These are phyloP conservation scores for Oostethus manadensis DNA, from an alignment of 2,113 vertebrate species.

Conservation along the genomic window DNA sequence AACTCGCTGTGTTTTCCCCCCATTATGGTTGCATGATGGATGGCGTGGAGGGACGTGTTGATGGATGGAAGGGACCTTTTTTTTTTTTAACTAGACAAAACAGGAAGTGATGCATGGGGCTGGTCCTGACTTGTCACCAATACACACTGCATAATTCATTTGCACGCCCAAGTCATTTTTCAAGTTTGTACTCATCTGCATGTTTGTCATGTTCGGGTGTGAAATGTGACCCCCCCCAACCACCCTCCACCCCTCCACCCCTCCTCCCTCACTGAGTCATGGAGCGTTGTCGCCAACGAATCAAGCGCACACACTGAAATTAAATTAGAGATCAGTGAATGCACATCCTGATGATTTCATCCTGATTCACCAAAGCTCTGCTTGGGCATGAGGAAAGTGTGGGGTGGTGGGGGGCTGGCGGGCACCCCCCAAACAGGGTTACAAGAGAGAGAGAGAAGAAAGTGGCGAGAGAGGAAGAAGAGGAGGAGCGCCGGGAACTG, in stretches of 20 bases:
- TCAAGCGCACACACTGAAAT: constrained; percentile 23
- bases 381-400: constrained; percentile 36
- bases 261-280: constrained; percentile 25
- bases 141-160: constrained; percentile 24
- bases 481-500: constrained; percentile 12
- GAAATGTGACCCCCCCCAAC: constrained; percentile 15
- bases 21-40: constrained; percentile 28
- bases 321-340: constrained; percentile 53
- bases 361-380: constrained; percentile 44
- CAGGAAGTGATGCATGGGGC: constrained; percentile 5
- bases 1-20: constrained; percentile 14
- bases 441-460: background rate
- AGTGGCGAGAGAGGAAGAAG: constrained; percentile 17
- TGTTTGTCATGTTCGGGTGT: constrained; percentile 29
- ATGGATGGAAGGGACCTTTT: constrained; percentile 53
- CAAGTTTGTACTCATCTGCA: constrained; percentile 23
- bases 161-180: constrained; percentile 27
- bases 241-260: too few species aligned
- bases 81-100: constrained; percentile 8
- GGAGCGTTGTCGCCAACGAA: constrained; percentile 23
- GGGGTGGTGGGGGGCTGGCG: constrained; percentile 13
- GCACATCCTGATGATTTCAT: constrained; percentile 43
- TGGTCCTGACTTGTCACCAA: constrained; percentile 6
- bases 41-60: constrained; percentile 31
- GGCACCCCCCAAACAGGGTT: constrained; percentile 13